These are phyloP conservation scores for Cinclus mexicanus DNA, from an alignment of 2,113 vertebrate genomes.

Conservation along the genomic window DNA sequence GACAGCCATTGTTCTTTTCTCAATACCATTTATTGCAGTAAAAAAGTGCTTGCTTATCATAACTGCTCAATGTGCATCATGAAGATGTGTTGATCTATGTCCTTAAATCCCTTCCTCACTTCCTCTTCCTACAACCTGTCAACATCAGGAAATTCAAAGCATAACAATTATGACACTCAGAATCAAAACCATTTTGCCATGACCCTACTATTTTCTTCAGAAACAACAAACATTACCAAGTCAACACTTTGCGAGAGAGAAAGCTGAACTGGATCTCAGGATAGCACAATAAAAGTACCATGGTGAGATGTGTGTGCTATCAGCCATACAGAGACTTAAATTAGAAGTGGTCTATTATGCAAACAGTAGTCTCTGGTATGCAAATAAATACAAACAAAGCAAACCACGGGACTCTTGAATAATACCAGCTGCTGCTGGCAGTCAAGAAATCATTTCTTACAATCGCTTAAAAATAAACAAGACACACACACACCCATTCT, in stretches of 20 bases:
- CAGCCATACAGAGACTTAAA: conserved; percentile 68
- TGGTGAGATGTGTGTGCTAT: conserved; percentile 47
- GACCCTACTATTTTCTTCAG: neutral
- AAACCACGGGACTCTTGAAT: conserved; percentile 63
- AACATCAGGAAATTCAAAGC: neutral
- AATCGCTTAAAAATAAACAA: conserved; percentile 4
- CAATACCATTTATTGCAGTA: neutral
- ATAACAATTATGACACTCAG: neutral
- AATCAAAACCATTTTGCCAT: neutral
- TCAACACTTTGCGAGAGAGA: conserved; percentile 1
- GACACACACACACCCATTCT: neutral
- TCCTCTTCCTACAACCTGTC: neutral
- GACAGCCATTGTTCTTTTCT: neutral
- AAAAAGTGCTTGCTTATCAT: neutral
- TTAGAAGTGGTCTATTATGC: conserved; percentile 73
- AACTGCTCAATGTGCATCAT: neutral
- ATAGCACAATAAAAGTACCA: conserved; percentile 32
- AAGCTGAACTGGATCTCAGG: conserved; percentile 38
- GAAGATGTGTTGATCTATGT: neutral
- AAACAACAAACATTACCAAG: neutral
- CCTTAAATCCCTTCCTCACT: neutral
- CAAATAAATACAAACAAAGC: conserved; percentile 74
- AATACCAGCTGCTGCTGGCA: conserved; percentile 65
- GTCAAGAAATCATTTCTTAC: conserved; percentile 46
- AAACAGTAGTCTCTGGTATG: conserved; percentile 72